Evolutionary conservation across 2,113 vertebrate genomes (phyloP).

Genomic region (Isichthys henryi): DNA sequence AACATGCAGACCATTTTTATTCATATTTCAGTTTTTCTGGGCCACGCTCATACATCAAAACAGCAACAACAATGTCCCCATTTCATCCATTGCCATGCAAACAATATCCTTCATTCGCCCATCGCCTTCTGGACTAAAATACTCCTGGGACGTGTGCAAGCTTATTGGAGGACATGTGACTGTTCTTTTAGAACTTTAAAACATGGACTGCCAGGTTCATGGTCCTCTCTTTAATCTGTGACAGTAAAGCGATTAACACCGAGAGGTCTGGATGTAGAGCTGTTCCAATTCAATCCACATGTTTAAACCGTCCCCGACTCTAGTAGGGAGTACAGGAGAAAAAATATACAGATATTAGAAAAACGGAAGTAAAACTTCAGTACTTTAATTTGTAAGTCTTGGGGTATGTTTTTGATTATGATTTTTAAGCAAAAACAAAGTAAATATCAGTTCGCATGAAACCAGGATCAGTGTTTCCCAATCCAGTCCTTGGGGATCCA

Average conservation of each 20-base stretch:
- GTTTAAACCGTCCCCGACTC: not conserved
- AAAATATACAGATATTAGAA: not conserved
- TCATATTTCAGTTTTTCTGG: not conserved
- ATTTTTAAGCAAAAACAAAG: not conserved
- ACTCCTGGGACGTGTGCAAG: not conserved
- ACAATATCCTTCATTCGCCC: not conserved
- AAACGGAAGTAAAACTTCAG: not conserved
- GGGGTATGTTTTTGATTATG: not conserved
- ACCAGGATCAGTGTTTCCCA: not conserved
- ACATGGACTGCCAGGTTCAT: not conserved
- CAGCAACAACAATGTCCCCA: not conserved
- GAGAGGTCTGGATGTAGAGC: not conserved
- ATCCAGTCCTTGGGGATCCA: no score
- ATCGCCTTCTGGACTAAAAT: not conserved
- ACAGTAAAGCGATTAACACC: not conserved
- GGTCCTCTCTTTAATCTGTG: constrained; percentile 1
- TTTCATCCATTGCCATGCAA: not conserved
- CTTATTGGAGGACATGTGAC: not conserved
- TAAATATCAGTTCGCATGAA: not conserved
- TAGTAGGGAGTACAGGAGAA: not conserved
- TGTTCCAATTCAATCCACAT: not conserved
- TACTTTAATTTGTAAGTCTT: not conserved
- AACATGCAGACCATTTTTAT: not conserved
- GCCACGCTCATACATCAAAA: not conserved
- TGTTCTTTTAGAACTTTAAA: not conserved